A percentile compares a stretch with the other conserved stretches of the same genome.
Conservation (phyloP, 2,888 invertebrate genomes). For the Uloborus plumipes region DNA sequence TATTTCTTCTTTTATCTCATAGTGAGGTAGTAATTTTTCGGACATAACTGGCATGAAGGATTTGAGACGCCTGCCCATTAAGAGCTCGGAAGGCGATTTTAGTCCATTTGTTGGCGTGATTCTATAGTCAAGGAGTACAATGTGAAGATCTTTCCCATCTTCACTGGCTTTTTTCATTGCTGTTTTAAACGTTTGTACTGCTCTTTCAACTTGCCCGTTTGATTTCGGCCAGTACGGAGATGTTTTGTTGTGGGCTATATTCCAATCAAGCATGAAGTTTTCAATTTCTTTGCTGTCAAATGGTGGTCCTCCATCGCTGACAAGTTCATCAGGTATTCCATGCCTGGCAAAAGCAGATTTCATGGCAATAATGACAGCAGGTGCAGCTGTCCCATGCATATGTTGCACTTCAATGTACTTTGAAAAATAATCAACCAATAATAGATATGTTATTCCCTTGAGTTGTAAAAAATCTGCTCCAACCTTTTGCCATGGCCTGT, state of each 20-base stretch:
- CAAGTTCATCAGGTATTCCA: constrained; percentile 10
- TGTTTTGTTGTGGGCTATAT: constrained; percentile 3
- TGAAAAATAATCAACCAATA: constrained; percentile 29
- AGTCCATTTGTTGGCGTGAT: not conserved
- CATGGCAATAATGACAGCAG: constrained; percentile 9
- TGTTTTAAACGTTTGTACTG: constrained; percentile 22
- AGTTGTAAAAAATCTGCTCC: constrained; percentile 14
- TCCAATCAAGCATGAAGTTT: constrained; percentile 14
- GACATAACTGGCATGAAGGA: not conserved
- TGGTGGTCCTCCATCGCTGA: constrained; percentile 23
- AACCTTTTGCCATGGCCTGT: constrained; percentile 15
- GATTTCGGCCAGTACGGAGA: constrained; percentile 27
- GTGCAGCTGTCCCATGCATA: constrained; percentile 7
- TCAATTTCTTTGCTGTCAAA: constrained; percentile 9
- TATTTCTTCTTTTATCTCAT: not conserved
- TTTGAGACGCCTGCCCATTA: constrained; percentile 17
- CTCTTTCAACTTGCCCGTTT: constrained; percentile 24
- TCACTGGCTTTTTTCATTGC: constrained; percentile 9
- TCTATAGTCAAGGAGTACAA: constrained; percentile 17
- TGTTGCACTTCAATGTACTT: constrained; percentile 28
- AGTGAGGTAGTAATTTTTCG: not conserved
- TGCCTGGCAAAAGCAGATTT: constrained; percentile 22
- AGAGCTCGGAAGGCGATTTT: not conserved
- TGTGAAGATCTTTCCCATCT: constrained; percentile 19
- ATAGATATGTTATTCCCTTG: not conserved